A percentile compares a stretch with the other conserved stretches of the same genome.
Conservation (phyloP, 1,140 invertebrate genomes). For the Plodia interpunctella region DNA sequence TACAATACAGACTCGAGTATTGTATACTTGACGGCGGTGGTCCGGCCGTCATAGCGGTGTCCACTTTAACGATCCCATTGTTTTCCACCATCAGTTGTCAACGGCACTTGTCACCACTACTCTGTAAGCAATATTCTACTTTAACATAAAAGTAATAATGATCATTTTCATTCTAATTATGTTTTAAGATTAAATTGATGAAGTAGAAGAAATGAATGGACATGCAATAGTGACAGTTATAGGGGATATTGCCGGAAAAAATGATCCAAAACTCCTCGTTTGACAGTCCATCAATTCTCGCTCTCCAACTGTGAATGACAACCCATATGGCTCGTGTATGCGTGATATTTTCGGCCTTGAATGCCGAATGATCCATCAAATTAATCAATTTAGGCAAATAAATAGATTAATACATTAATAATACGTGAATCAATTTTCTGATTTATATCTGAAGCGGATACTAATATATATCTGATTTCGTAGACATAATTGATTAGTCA, state of each 20-base stretch:
- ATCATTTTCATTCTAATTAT: conserved; percentile 19
- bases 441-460: conserved; percentile 7
- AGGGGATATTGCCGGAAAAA: conserved; percentile 58
- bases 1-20: conserved; percentile 22
- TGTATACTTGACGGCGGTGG: conserved; percentile 58
- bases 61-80: conserved; percentile 70
- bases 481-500: conserved; percentile 5
- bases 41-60: conserved; percentile 56
- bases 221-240: conserved; percentile 46
- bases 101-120: conserved; percentile 41
- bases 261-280: conserved; percentile 51
- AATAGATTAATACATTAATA: neutral
- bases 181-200: conserved; percentile 17
- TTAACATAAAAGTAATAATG: conserved; percentile 24
- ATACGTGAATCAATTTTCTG: neutral
- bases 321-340: conserved; percentile 3
- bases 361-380: conserved; percentile 11
- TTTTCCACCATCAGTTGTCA: conserved; percentile 66
- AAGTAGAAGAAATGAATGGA: conserved; percentile 55
- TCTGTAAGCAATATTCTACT: conserved; percentile 15
- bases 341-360: conserved; percentile 10
- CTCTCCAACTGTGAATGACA: conserved; percentile 21
- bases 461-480: conserved; percentile 1
- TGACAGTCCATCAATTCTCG: conserved; percentile 64
- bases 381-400: neutral